Conservation (phyloP, 2,888 invertebrate species). For the Drosophila acutilabella region DNA sequence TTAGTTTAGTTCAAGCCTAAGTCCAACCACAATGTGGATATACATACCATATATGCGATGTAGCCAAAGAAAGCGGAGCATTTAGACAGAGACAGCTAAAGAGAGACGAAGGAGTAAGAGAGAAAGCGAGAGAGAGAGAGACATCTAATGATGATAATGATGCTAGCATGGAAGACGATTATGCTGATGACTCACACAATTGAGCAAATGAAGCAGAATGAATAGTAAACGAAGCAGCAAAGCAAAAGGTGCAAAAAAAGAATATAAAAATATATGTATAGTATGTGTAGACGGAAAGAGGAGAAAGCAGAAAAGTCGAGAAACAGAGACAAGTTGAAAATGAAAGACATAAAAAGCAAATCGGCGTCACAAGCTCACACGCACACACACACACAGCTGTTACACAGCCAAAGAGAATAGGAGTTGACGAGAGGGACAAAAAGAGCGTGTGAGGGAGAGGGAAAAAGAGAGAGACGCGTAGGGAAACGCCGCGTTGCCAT, state of each 20-base stretch:
- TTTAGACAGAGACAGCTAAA: neutral
- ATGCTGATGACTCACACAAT: constrained; percentile 81
- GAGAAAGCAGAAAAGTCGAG: neutral
- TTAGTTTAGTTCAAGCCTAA: constrained; percentile 17
- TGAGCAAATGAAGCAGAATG: constrained; percentile 83
- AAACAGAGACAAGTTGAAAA: constrained; percentile 29
- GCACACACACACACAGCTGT: constrained; percentile 25
- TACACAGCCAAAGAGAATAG: constrained; percentile 26
- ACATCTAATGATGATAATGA: constrained; percentile 28
- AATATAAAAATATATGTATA: no score
- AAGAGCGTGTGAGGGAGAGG: neutral
- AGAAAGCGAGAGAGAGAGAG: neutral
- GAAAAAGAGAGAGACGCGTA: neutral
- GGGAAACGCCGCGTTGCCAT: constrained; percentile 36
- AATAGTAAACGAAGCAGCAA: constrained; percentile 64
- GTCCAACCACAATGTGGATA: constrained; percentile 11
- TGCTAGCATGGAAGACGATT: constrained; percentile 31
- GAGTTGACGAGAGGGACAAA: neutral
- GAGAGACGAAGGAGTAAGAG: neutral
- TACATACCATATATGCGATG: neutral
- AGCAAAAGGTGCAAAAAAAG: constrained; percentile 24
- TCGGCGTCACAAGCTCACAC: constrained; percentile 25
- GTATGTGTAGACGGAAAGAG: neutral
- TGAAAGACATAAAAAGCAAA: constrained; percentile 43
- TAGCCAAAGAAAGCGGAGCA: neutral